These are phyloP conservation scores for Coreoperca whiteheadi DNA, from an alignment of 2,113 vertebrate genomes.

Conservation along the genomic window DNA sequence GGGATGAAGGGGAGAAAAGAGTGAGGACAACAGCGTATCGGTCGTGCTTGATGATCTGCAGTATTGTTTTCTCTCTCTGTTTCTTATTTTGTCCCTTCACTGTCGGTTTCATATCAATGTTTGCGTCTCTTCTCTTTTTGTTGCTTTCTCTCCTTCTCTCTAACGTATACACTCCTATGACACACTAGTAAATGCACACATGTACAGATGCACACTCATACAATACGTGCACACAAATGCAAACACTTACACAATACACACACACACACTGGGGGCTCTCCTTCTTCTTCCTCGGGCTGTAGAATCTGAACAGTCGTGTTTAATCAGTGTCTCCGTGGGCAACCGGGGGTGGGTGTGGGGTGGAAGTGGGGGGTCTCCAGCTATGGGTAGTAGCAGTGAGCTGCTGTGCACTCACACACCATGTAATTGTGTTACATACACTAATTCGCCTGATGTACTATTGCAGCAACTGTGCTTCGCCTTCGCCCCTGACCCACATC, in stretches of 20 bases:
- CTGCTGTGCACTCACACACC: slow-evolving; percentile 77
- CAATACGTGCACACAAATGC: slow-evolving; percentile 27
- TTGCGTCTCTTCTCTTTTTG: neutral
- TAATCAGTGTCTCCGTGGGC: slow-evolving; percentile 79
- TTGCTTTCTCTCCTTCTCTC: neutral
- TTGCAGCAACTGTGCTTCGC: slow-evolving; percentile 34
- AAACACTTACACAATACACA: slow-evolving; percentile 31
- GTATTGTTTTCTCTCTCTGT: slow-evolving; percentile 35
- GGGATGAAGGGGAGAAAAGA: slow-evolving; percentile 20
- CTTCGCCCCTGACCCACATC: slow-evolving; percentile 71
- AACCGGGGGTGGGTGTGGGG: slow-evolving; percentile 38
- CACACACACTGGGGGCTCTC: slow-evolving; percentile 45
- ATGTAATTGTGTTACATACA: slow-evolving; percentile 80
- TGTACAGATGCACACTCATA: neutral
- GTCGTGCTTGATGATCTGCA: slow-evolving; percentile 42
- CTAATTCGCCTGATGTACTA: slow-evolving; percentile 74
- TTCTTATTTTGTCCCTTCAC: slow-evolving; percentile 11
- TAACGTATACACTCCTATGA: slow-evolving; percentile 16
- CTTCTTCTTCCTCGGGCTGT: slow-evolving; percentile 71
- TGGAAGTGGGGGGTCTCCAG: slow-evolving; percentile 61
- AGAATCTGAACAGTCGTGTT: slow-evolving; percentile 78
- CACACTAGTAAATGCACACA: slow-evolving; percentile 16
- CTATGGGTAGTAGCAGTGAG: slow-evolving; percentile 58
- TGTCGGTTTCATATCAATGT: slow-evolving; percentile 25
- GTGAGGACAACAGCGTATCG: slow-evolving; percentile 11